These are phyloP conservation scores for Morelia viridis DNA, from an alignment of 2,797 vertebrate genomes.

Conservation along the genomic window DNA sequence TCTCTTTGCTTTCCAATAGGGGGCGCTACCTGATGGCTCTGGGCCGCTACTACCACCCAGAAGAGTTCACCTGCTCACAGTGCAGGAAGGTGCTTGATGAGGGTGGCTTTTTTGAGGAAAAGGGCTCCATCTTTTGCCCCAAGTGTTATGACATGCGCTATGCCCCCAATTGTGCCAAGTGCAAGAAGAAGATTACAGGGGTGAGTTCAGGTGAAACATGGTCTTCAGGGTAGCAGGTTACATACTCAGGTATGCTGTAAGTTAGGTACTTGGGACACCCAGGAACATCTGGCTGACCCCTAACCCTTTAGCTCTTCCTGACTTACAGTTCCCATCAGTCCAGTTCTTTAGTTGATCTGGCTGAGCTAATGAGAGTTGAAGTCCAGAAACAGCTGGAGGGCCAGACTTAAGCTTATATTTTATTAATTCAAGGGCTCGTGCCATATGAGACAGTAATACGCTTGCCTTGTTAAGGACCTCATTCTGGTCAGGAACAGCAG, in stretches of 20 bases:
- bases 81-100: conserved; percentile 91
- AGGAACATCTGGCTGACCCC: background rate
- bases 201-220: conserved; percentile 69
- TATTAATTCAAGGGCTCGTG: background rate
- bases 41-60: conserved; percentile 95
- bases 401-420: background rate
- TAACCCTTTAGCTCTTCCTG: too few relatives aligned
- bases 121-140: conserved; percentile 92
- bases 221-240: background rate
- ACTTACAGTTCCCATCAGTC: background rate
- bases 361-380: background rate
- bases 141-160: conserved; percentile 92
- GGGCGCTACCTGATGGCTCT: conserved; percentile 94
- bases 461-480: background rate
- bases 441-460: background rate
- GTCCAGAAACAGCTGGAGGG: background rate
- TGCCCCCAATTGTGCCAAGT: conserved; percentile 93
- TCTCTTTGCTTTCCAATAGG: conserved; percentile 69
- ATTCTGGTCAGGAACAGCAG: background rate
- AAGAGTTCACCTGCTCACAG: conserved; percentile 95
- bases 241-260: background rate
- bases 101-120: conserved; percentile 96
- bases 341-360: background rate
- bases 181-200: conserved; percentile 96
- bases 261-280: background rate